A percentile compares a stretch with the other conserved stretches of the same genome.
Evolutionary conservation across 2,113 vertebrate genomes (phyloP).

Genomic region (Ptilorrhoa leucosticta): DNA sequence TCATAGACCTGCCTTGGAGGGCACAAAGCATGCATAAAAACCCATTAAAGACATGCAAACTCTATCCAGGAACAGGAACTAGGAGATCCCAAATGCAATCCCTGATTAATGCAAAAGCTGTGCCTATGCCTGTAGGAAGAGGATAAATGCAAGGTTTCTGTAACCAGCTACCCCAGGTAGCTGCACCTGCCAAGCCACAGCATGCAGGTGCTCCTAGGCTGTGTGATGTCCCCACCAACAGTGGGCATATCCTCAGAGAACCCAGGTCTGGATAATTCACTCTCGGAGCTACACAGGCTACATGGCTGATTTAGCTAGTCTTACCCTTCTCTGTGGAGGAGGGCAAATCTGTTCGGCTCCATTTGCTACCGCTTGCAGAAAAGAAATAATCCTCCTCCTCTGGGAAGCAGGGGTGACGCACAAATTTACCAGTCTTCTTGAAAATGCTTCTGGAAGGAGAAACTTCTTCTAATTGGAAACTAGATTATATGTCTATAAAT

Average conservation of each 20-base stretch:
- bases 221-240: neutral
- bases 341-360: neutral
- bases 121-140: neutral
- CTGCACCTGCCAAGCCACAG: neutral
- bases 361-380: neutral
- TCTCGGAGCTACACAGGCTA: neutral
- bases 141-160: neutral
- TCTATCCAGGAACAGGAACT: neutral
- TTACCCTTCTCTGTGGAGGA: neutral
- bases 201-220: neutral
- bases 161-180: neutral
- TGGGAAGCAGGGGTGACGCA: neutral
- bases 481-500: neutral
- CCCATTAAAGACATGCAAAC: neutral
- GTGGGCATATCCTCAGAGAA: neutral
- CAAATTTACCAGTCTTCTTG: neutral
- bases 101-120: neutral
- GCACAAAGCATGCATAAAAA: neutral
- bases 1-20: neutral
- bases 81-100: neutral
- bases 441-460: neutral
- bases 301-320: neutral
- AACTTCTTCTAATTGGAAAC: neutral
- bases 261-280: fast-evolving
- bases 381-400: neutral